Evolutionary conservation across 2,888 invertebrate species (phyloP).

Genomic region (Drosophila lutescens): DNA sequence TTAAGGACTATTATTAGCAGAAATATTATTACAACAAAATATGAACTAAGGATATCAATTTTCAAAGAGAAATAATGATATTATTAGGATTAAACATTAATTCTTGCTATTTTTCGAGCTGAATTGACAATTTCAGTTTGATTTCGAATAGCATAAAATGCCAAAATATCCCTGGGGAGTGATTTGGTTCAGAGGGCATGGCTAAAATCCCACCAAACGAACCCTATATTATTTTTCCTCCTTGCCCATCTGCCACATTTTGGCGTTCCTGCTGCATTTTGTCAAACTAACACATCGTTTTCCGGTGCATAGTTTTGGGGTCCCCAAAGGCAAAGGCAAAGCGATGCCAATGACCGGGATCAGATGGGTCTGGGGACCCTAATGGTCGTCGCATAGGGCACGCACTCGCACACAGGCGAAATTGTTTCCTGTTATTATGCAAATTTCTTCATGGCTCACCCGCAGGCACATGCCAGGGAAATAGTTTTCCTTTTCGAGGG

Average conservation of each 20-base stretch:
- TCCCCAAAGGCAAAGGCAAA: neutral
- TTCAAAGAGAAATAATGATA: no score
- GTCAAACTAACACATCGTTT: slow-evolving; percentile 75
- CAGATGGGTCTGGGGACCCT: slow-evolving; percentile 9
- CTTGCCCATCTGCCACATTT: slow-evolving; percentile 5
- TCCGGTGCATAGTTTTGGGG: slow-evolving; percentile 51
- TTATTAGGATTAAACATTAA: no score
- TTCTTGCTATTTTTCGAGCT: no score
- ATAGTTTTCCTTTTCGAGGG: slow-evolving; percentile 43
- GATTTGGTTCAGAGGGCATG: neutral
- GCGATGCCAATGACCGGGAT: slow-evolving; percentile 14
- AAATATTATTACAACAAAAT: no score
- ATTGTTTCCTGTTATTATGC: slow-evolving; percentile 77
- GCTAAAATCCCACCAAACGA: neutral
- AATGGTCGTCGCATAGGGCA: slow-evolving; percentile 45
- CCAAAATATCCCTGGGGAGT: no score
- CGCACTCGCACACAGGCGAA: slow-evolving; percentile 64
- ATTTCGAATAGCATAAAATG: no score
- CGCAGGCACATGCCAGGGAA: slow-evolving; percentile 38
- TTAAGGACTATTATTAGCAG: no score
- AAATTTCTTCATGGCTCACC: slow-evolving; percentile 56
- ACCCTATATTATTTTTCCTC: neutral
- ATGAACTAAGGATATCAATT: no score
- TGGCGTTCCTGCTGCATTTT: slow-evolving; percentile 56
- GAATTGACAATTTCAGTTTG: no score